These are phyloP conservation scores for Podarcis raffonei DNA, from an alignment of 2,113 vertebrate genomes.

Conservation along the genomic window DNA sequence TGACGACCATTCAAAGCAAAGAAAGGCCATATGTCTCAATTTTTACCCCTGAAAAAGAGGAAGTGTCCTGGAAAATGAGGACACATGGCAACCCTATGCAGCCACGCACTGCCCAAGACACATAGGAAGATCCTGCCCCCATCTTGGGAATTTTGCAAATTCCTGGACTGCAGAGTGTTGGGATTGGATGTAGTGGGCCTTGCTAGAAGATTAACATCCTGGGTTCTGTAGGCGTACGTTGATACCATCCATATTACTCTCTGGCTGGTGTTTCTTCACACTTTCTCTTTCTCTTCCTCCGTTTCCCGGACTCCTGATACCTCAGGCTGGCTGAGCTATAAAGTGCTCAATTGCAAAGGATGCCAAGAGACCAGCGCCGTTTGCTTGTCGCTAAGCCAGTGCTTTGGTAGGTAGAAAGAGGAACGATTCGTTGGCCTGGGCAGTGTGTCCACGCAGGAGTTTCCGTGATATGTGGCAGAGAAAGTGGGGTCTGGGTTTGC, in stretches of 20 bases:
- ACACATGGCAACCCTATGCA: too few species aligned
- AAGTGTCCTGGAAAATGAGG: too few species aligned
- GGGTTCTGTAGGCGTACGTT: neutral
- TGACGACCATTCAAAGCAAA: too few species aligned
- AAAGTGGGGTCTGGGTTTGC: neutral
- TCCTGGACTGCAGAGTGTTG: neutral
- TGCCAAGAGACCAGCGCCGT: neutral
- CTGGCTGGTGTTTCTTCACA: neutral
- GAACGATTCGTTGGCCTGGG: too few species aligned
- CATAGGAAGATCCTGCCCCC: neutral
- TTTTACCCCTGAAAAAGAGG: too few species aligned
- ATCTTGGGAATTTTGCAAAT: neutral
- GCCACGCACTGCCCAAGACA: too few species aligned
- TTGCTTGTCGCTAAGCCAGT: neutral
- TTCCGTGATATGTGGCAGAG: neutral
- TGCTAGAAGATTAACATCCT: neutral
- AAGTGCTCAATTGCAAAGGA: constrained; percentile 1
- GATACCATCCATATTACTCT: too few species aligned
- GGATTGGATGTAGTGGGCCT: neutral
- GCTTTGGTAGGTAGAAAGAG: constrained; percentile 25
- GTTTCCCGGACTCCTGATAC: neutral
- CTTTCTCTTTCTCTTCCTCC: neutral
- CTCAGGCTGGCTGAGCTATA: constrained; percentile 3
- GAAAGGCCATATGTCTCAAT: too few species aligned
- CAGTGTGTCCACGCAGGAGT: neutral